Evolutionary conservation across 1,140 invertebrate species (phyloP).

Genomic region (Drosophila virilis): DNA sequence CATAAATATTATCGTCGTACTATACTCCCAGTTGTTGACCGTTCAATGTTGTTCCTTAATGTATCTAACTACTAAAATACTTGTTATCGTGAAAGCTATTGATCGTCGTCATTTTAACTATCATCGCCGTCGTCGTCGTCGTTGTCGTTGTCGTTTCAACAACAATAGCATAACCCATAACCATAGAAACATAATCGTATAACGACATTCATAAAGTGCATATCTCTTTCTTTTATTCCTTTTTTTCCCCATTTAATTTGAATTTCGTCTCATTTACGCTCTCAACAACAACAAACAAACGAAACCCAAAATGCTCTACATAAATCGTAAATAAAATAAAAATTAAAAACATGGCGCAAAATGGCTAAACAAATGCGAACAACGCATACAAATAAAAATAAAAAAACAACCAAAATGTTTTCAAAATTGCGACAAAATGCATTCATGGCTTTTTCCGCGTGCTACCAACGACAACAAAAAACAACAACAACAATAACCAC

Average conservation of each 20-base stretch:
- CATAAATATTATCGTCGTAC: slow-evolving; percentile 29
- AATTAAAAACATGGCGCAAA: slow-evolving; percentile 38
- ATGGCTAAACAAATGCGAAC: slow-evolving; percentile 76
- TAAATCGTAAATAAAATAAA: slow-evolving; percentile 42
- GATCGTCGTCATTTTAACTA: slow-evolving; percentile 54
- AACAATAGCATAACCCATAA: slow-evolving; percentile 40
- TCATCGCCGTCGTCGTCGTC: slow-evolving; percentile 45
- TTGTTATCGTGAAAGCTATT: slow-evolving; percentile 50
- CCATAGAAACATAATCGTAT: slow-evolving; percentile 28
- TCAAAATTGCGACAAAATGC: slow-evolving; percentile 73
- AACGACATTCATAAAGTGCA: slow-evolving; percentile 67
- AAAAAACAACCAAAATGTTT: slow-evolving; percentile 28
- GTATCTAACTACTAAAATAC: slow-evolving; percentile 51
- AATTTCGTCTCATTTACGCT: slow-evolving; percentile 61
- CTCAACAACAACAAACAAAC: slow-evolving; percentile 33
- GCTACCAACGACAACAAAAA: slow-evolving; percentile 33
- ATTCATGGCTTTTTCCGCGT: slow-evolving; percentile 79
- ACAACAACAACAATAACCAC: slow-evolving; percentile 19
- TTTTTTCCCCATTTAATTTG: slow-evolving; percentile 56
- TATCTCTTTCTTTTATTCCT: slow-evolving; percentile 76
- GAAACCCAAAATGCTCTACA: slow-evolving; percentile 43
- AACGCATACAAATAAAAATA: slow-evolving; percentile 1
- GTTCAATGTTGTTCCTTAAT: slow-evolving; percentile 50
- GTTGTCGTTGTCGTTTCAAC: slow-evolving; percentile 37
- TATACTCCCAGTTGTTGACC: slow-evolving; percentile 38